Evolutionary conservation across 2,888 invertebrate species (phyloP).

Genomic region (Lordiphosa fenestrarum): DNA sequence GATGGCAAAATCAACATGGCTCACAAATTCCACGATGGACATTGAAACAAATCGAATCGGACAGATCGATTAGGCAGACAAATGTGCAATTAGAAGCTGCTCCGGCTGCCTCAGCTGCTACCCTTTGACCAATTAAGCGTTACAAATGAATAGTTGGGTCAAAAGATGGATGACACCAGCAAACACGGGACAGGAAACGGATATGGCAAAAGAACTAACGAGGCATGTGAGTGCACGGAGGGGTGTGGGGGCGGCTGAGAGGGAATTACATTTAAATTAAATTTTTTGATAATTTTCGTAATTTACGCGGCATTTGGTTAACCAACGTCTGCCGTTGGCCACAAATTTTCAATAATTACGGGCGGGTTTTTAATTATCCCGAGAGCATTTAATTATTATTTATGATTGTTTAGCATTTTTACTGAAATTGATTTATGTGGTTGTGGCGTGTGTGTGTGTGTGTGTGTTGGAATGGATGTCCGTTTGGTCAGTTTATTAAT

Average conservation of each 20-base stretch:
- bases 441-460: slow-evolving; percentile 52
- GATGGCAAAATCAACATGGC: slow-evolving; percentile 45
- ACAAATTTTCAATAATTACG: slow-evolving; percentile 64
- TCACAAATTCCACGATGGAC: slow-evolving; percentile 63
- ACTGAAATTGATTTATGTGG: slow-evolving; percentile 67
- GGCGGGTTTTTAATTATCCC: slow-evolving; percentile 56
- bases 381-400: slow-evolving; percentile 67
- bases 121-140: slow-evolving; percentile 61
- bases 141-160: slow-evolving; percentile 37
- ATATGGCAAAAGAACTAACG: slow-evolving; percentile 46
- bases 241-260: neutral
- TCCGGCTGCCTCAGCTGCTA: slow-evolving; percentile 32
- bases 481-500: slow-evolving; percentile 62
- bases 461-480: slow-evolving; percentile 38
- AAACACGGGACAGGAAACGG: slow-evolving; percentile 37
- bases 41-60: slow-evolving; percentile 52
- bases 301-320: slow-evolving; percentile 51
- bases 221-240: slow-evolving; percentile 38
- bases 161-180: slow-evolving; percentile 7
- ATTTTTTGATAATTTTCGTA: slow-evolving; percentile 29
- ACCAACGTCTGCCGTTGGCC: slow-evolving; percentile 35
- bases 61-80: slow-evolving; percentile 75
- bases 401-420: slow-evolving; percentile 70
- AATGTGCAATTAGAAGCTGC: slow-evolving; percentile 63
- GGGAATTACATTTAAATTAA: slow-evolving; percentile 32